phyloP scores from a whole-genome alignment of 2,888 invertebrate genomes.

The Eristalis arbustorum region DNA sequence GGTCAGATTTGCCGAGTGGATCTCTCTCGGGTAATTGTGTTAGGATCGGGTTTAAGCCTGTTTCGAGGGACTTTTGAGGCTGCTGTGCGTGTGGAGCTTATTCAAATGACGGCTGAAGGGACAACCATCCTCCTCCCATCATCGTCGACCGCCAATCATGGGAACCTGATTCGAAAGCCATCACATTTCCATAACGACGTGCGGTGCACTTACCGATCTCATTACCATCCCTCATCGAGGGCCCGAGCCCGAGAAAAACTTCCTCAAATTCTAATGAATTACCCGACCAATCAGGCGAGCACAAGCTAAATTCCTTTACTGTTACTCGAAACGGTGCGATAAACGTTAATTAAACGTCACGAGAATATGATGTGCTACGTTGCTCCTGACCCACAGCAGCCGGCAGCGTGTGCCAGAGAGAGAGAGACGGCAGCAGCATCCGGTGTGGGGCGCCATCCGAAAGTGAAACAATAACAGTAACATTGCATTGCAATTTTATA shows the following conservation, averaged over 20 bases:
- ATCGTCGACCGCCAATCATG: not conserved
- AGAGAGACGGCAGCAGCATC: not conserved
- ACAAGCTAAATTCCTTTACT: slow-evolving; percentile 65
- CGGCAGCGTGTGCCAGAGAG: not conserved
- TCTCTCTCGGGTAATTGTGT: no score
- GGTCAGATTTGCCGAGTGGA: no score
- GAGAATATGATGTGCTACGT: slow-evolving; percentile 68
- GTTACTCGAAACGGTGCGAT: slow-evolving; percentile 68
- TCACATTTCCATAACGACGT: not conserved
- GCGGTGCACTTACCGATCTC: not conserved
- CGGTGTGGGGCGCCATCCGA: slow-evolving; percentile 33
- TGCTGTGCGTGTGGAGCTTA: no score
- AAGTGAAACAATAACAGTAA: slow-evolving; percentile 71
- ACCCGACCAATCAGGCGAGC: slow-evolving; percentile 64
- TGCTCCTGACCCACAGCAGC: slow-evolving; percentile 59
- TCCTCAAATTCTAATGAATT: slow-evolving; percentile 68
- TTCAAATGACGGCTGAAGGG: no score
- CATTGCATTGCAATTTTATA: slow-evolving; percentile 71
- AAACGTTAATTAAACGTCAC: slow-evolving; percentile 71
- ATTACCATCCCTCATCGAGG: not conserved
- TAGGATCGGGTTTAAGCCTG: no score
- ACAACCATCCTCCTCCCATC: not conserved
- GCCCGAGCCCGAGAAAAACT: slow-evolving; percentile 28
- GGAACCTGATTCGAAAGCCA: not conserved
- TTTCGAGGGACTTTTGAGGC: no score